Percentiles rank a stretch among this genome's conserved stretches.
Conservation (phyloP, 2,888 invertebrate genomes). For the Cantharis rustica region DNA sequence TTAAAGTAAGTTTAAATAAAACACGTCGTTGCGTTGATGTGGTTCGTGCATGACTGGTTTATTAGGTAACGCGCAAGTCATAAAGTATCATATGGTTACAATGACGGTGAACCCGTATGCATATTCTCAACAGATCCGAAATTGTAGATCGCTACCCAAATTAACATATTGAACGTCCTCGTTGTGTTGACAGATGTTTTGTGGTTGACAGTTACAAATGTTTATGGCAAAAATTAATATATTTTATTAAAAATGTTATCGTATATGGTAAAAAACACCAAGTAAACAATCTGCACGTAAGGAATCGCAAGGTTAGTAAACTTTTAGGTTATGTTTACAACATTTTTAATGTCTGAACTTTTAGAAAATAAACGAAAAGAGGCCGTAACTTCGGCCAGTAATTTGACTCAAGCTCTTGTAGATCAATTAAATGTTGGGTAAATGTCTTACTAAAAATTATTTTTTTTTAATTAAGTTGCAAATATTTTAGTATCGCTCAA, state of each 20-base stretch:
- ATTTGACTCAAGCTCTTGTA: conserved; percentile 90
- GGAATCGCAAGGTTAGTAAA: conserved; percentile 75
- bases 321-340: not conserved
- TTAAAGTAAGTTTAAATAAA: too few relatives aligned
- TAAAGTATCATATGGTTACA: too few relatives aligned
- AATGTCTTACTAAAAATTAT: conserved; percentile 41
- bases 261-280: conserved; percentile 86
- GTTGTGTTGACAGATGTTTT: too few relatives aligned
- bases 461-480: not conserved
- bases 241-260: conserved; percentile 68
- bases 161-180: too few relatives aligned
- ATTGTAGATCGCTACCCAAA: too few relatives aligned
- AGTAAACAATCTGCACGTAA: conserved; percentile 76
- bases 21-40: too few relatives aligned
- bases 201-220: too few relatives aligned
- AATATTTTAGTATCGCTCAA: conserved; percentile 83
- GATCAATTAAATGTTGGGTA: conserved; percentile 98
- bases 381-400: conserved; percentile 89
- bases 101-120: too few relatives aligned
- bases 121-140: too few relatives aligned
- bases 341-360: conserved; percentile 6
- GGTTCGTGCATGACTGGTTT: too few relatives aligned
- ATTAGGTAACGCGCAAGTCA: too few relatives aligned
- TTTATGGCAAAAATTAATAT: too few relatives aligned
- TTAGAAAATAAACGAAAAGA: conserved; percentile 92